Percentiles rank a stretch among this genome's conserved stretches.
Evolutionary conservation across 1,140 invertebrate species (phyloP).

Genomic region (Drosophila sp.): DNA sequence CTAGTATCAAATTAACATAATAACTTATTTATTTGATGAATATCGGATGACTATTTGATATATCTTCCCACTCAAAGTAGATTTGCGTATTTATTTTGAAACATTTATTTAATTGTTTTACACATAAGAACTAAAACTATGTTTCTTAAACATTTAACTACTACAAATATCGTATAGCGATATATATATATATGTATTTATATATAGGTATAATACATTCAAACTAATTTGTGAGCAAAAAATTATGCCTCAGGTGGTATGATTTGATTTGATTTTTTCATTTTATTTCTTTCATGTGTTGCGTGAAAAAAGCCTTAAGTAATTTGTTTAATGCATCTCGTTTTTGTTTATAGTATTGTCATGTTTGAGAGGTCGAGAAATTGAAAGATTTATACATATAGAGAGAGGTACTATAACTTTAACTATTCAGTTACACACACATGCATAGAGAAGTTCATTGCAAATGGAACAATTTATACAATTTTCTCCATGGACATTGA

Average conservation of each 20-base stretch:
- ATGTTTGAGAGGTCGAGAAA: conserved; percentile 66
- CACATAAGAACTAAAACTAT: conserved; percentile 42
- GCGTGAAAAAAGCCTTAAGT: conserved; percentile 38
- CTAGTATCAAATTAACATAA: no score
- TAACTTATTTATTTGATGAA: no score
- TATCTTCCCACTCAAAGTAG: conserved; percentile 6
- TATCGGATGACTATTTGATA: no score
- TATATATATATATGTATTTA: conserved; percentile 24
- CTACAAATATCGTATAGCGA: conserved; percentile 42
- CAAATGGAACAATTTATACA: conserved; percentile 18
- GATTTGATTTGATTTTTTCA: conserved; percentile 19
- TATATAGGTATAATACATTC: conserved; percentile 25
- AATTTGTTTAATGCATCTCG: conserved; percentile 17
- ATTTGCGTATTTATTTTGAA: conserved; percentile 24
- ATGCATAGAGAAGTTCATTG: conserved; percentile 8
- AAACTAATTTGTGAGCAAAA: conserved; percentile 38
- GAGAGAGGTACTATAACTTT: conserved; percentile 21
- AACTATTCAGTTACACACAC: conserved; percentile 4
- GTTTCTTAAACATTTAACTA: conserved; percentile 46
- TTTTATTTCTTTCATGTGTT: neutral
- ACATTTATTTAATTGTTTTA: conserved; percentile 44
- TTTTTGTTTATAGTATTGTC: conserved; percentile 59
- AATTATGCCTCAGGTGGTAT: conserved; percentile 56
- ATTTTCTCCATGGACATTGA: conserved; percentile 45
- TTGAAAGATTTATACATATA: conserved; percentile 52